Evolutionary conservation across 2,888 invertebrate species (phyloP), one percentile per base, ranked within the genome.

Genomic region (Euproctis similis): DNA sequence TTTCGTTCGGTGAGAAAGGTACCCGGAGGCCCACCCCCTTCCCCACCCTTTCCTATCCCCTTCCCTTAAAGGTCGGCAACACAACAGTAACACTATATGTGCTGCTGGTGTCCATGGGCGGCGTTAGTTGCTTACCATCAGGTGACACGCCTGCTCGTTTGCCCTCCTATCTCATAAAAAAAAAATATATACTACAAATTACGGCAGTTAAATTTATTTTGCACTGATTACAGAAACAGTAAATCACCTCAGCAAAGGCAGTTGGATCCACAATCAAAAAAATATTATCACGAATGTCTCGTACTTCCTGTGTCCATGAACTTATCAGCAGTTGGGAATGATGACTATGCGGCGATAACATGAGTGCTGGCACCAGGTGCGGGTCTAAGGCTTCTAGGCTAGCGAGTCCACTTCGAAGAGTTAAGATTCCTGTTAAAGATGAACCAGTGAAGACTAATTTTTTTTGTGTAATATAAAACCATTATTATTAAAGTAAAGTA

Each of bases 261-360:
- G 86, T 81, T 1, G 91, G 89, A 61, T 92, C 91, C 3, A 91
- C 88, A 34, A 92, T 89, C 24, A 88, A 62, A 65, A 89, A 89
- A 19, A 92, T 86, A 22, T 81, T 77, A 31, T 85, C 72, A 37
- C 87, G 84, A 28, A 91, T 84, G 24, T 78, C 78, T 17, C 67
- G 62, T 2, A 89, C 85, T 65, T 91, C 89, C 24, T 75, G 60
- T 12, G 78, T 75, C 90, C 91, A 91, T 29, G 87, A 86, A 11
- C 77, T 65, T 9, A 85, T 75, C 27, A 91, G 63, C 2, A 90
- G 49, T 5, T 67, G 57, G 0, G 87, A 67, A 39, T 88, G 87
- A 39, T 72, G 66, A 36, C 84, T 77, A 24, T 75, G 68, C n/a
- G 86, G 74, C 12, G 80, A 67, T 22, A 87, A 74, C 39, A 85